These are phyloP conservation scores for Calypte anna DNA, from an alignment of 2,113 vertebrate species.

Conservation along the genomic window DNA sequence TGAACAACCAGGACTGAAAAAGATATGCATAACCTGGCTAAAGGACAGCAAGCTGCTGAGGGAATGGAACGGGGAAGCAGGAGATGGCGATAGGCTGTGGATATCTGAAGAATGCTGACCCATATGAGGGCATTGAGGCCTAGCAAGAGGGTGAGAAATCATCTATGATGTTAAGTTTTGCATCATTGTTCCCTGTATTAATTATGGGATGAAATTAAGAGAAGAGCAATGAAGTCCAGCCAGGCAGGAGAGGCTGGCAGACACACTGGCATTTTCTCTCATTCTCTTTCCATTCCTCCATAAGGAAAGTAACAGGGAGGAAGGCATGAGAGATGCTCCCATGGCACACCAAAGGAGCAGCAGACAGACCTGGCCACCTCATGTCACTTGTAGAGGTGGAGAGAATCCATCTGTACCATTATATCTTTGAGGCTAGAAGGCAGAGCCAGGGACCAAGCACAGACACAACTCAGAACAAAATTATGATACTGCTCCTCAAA, in stretches of 20 bases:
- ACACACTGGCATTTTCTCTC: not conserved
- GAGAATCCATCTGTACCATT: not conserved
- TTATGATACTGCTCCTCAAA: not conserved
- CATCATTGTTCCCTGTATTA: not conserved
- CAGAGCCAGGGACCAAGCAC: rapidly evolving
- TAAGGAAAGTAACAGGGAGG: not conserved
- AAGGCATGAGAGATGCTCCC: not conserved
- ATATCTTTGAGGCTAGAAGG: not conserved
- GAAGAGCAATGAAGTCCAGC: not conserved
- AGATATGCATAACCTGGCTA: slow-evolving; percentile 52
- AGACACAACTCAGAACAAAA: slow-evolving; percentile 2
- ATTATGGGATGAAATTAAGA: not conserved
- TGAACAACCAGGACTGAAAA: slow-evolving; percentile 40
- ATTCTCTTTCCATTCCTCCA: not conserved
- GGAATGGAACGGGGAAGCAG: not conserved
- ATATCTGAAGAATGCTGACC: not conserved
- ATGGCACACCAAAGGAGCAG: not conserved
- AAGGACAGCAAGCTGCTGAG: slow-evolving; percentile 38
- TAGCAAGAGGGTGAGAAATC: not conserved
- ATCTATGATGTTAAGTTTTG: not conserved
- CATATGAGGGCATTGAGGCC: rapidly evolving
- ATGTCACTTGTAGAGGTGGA: not conserved
- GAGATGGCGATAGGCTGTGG: not conserved
- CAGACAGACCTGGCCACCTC: not conserved
- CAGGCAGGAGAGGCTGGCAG: slow-evolving; percentile 1